Percentiles rank a stretch among this genome's conserved stretches.
These are phyloP conservation scores for Stigmatopora nigra DNA, from an alignment of 2,113 vertebrate genomes.

Conservation along the genomic window DNA sequence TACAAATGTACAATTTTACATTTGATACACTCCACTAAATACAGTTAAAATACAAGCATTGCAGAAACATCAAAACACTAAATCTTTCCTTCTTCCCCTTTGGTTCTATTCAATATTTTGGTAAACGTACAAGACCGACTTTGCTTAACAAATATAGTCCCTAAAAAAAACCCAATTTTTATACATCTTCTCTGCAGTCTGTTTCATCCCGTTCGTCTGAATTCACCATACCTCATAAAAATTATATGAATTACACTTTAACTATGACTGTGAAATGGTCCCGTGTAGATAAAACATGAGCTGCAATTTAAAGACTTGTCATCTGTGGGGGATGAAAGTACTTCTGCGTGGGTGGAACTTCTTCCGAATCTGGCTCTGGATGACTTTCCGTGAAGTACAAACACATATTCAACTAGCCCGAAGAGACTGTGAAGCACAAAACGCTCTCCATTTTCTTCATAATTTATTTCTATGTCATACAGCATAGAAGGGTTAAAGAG, in stretches of 20 bases:
- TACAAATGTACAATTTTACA: not conserved
- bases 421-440: conserved; percentile 21
- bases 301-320: conserved; percentile 32
- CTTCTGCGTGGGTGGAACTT: conserved; percentile 28
- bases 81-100: not conserved
- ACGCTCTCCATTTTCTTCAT: not conserved
- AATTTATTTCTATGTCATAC: not conserved
- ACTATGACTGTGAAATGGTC: conserved; percentile 14
- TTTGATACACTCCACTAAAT: not conserved
- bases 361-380: conserved; percentile 24
- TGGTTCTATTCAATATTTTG: not conserved
- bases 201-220: conserved; percentile 2
- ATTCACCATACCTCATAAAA: not conserved
- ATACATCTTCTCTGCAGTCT: not conserved
- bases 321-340: conserved; percentile 26
- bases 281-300: conserved; percentile 32
- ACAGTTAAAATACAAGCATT: not conserved
- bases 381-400: conserved; percentile 11
- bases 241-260: conserved; percentile 19
- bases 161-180: not conserved
- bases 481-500: not conserved
- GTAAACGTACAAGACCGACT: not conserved
- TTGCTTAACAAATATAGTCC: conserved; percentile 1
- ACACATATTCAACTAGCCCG: conserved; percentile 20
- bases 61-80: not conserved